These are phyloP conservation scores for Deroplatys truncata DNA, from an alignment of 2,888 invertebrate species.

Conservation along the genomic window DNA sequence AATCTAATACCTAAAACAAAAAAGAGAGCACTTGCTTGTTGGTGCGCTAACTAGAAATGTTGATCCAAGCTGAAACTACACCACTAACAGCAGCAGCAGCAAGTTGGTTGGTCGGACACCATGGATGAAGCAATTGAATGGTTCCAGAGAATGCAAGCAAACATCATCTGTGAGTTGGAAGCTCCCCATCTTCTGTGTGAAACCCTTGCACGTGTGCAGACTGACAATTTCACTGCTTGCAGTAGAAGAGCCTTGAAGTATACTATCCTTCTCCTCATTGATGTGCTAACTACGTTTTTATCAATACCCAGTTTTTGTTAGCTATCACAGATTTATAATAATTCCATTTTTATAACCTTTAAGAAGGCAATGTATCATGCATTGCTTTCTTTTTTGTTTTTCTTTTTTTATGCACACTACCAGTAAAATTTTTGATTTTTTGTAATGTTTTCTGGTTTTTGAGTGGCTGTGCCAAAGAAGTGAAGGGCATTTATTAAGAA, in stretches of 20 bases:
- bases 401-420: neutral
- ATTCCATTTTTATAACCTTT: neutral
- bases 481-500: neutral
- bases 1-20: constrained; percentile 3
- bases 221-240: neutral
- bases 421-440: neutral
- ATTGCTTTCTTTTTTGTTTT: no score
- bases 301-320: neutral
- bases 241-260: neutral
- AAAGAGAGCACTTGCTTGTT: neutral
- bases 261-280: neutral
- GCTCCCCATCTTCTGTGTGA: neutral
- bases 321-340: neutral
- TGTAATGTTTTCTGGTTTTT: neutral
- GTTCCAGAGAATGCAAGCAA: neutral
- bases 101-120: constrained; percentile 2
- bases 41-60: constrained; percentile 2
- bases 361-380: no score
- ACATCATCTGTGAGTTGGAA: neutral
- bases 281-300: neutral
- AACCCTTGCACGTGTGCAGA: neutral
- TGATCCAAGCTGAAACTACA: neutral
- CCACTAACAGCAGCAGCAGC: constrained; percentile 4
- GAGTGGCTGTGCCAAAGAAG: neutral
- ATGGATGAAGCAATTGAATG: neutral